These are phyloP conservation scores for Lepidurus packardi DNA, from an alignment of 1,140 invertebrate genomes.

Conservation along the genomic window DNA sequence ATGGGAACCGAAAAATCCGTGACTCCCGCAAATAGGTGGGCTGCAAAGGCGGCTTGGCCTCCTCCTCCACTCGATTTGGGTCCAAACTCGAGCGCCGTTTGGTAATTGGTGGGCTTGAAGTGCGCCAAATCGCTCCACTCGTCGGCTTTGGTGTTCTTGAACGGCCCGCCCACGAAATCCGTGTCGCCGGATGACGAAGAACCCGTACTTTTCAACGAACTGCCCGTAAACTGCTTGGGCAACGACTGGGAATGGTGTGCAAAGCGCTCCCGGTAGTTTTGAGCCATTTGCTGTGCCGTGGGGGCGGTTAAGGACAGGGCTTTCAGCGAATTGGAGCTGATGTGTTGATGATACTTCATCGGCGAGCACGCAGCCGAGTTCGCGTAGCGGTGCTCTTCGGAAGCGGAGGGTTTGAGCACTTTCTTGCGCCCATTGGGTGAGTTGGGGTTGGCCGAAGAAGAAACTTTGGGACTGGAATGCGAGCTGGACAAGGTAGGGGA, in stretches of 20 bases:
- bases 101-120: constrained; percentile 10
- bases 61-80: constrained; percentile 24
- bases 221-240: constrained; percentile 44
- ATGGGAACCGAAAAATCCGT: constrained; percentile 25
- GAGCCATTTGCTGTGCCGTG: constrained; percentile 72
- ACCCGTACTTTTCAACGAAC: constrained; percentile 25
- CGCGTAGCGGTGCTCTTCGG: constrained; percentile 48
- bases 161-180: constrained; percentile 43
- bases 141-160: constrained; percentile 43
- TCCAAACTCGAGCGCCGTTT: background rate
- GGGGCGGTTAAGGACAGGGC: constrained; percentile 74
- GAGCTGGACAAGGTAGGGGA: constrained; percentile 36
- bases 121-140: constrained; percentile 45
- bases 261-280: constrained; percentile 71
- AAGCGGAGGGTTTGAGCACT: constrained; percentile 24
- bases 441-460: constrained; percentile 28
- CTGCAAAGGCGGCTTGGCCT: constrained; percentile 30
- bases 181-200: background rate
- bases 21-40: constrained; percentile 33
- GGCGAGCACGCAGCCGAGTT: constrained; percentile 34
- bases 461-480: background rate
- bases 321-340: constrained; percentile 38
- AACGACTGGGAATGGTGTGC: constrained; percentile 49
- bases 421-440: background rate
- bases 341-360: constrained; percentile 23